Conservation (phyloP, 2,113 vertebrate genomes). For the Rhipidura dahli region DNA sequence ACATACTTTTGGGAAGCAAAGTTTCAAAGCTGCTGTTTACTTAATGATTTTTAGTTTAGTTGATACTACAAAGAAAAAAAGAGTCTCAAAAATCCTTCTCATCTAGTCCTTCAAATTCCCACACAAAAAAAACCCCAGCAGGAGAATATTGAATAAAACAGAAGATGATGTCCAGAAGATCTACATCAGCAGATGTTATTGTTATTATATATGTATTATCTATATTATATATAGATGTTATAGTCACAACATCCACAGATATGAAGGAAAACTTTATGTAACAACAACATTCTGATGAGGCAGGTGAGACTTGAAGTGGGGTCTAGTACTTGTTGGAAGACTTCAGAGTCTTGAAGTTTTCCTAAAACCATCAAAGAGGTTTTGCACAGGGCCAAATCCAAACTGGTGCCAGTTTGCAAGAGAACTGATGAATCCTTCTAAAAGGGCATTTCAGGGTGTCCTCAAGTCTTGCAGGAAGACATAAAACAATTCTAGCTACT, state of each 20-base stretch:
- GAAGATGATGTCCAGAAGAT: neutral
- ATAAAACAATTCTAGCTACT: neutral
- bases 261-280: neutral
- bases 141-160: neutral
- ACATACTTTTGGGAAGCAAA: neutral
- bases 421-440: neutral
- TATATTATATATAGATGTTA: too few species aligned
- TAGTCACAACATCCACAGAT: neutral
- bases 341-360: neutral
- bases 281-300: neutral
- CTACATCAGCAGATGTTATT: neutral
- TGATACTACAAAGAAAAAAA: neutral
- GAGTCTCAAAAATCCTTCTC: neutral
- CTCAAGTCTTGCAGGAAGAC: neutral
- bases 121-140: neutral
- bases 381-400: neutral
- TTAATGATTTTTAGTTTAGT: neutral
- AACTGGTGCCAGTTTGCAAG: neutral
- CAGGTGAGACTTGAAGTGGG: neutral
- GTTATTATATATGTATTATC: too few species aligned
- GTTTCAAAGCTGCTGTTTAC: neutral
- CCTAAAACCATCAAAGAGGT: neutral
- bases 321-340: neutral
- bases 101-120: neutral
- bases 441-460: neutral